phyloP scores from a whole-genome alignment of 2,888 invertebrate species.

The Papilio protenor region DNA sequence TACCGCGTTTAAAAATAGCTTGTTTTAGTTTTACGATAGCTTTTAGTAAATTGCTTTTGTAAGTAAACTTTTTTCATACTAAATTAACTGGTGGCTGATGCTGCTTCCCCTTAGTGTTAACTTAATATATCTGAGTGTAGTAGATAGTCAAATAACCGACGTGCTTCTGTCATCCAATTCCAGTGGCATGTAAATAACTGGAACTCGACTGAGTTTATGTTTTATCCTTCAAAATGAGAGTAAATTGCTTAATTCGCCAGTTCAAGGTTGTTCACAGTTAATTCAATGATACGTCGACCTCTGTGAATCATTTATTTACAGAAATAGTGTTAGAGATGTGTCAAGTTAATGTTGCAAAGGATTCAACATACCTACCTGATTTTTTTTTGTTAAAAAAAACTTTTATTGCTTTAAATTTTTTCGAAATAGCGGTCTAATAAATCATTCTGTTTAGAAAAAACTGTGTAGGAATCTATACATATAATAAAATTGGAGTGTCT shows the following conservation, averaged over 20 bases:
- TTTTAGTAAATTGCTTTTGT: not conserved
- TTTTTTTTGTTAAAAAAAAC: not conserved
- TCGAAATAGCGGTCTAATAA: not conserved
- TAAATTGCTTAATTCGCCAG: conserved; percentile 56
- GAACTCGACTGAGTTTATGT: conserved; percentile 44
- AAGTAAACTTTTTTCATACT: not conserved
- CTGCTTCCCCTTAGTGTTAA: not conserved
- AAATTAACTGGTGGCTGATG: not conserved
- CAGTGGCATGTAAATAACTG: not conserved
- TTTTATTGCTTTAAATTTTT: not conserved
- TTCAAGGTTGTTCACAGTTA: conserved; percentile 58
- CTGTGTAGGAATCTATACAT: not conserved
- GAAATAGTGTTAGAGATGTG: conserved; percentile 43
- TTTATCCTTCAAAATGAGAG: conserved; percentile 52
- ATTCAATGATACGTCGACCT: conserved; percentile 58
- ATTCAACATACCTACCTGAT: not conserved
- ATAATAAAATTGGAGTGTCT: too few species aligned
- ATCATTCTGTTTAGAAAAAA: not conserved
- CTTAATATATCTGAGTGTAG: not conserved
- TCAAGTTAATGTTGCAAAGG: conserved; percentile 31
- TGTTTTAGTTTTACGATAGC: not conserved
- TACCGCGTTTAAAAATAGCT: not conserved
- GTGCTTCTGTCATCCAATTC: not conserved
- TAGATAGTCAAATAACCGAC: not conserved
- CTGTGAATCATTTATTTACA: conserved; percentile 45